Percentiles rank a stretch among this genome's conserved stretches.
These are phyloP conservation scores for Chitala chitala DNA, from an alignment of 2,113 vertebrate species.

Conservation along the genomic window DNA sequence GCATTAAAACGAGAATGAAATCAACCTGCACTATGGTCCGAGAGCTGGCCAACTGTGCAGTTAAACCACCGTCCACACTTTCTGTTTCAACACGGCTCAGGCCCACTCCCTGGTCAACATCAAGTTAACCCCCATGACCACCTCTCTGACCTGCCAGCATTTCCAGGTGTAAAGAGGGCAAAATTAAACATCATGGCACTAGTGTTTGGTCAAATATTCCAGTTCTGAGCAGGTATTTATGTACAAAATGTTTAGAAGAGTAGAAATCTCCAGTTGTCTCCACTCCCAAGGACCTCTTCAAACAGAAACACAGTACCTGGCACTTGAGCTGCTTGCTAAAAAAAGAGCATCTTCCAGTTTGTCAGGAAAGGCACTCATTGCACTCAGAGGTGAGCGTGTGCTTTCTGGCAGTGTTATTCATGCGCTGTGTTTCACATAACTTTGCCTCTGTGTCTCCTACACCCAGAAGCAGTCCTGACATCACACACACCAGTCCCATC, in stretches of 20 bases:
- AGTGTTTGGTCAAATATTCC: slow-evolving; percentile 32
- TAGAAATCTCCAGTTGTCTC: slow-evolving; percentile 28
- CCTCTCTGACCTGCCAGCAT: slow-evolving; percentile 18
- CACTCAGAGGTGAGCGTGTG: background rate
- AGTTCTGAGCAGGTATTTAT: background rate
- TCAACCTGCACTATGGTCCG: slow-evolving; percentile 36
- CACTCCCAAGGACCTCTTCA: slow-evolving; percentile 29
- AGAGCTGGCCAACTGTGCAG: slow-evolving; percentile 7
- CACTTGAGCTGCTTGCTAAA: slow-evolving; percentile 44
- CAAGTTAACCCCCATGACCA: background rate
- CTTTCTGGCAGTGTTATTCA: slow-evolving; percentile 42
- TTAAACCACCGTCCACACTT: slow-evolving; percentile 13
- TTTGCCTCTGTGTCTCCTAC: too few species aligned
- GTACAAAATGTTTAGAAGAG: slow-evolving; percentile 1
- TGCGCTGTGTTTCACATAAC: too few species aligned
- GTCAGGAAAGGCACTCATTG: slow-evolving; percentile 46
- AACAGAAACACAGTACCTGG: slow-evolving; percentile 39
- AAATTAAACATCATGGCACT: background rate
- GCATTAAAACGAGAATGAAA: slow-evolving; percentile 31
- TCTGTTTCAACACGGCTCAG: background rate
- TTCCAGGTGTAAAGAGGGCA: slow-evolving; percentile 32
- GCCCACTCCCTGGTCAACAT: background rate
- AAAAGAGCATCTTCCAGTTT: slow-evolving; percentile 43
- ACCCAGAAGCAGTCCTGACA: too few species aligned
- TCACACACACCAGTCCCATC: background rate